phyloP scores from a whole-genome alignment of 2,888 invertebrate species.

The Calliphora vomitoria region DNA sequence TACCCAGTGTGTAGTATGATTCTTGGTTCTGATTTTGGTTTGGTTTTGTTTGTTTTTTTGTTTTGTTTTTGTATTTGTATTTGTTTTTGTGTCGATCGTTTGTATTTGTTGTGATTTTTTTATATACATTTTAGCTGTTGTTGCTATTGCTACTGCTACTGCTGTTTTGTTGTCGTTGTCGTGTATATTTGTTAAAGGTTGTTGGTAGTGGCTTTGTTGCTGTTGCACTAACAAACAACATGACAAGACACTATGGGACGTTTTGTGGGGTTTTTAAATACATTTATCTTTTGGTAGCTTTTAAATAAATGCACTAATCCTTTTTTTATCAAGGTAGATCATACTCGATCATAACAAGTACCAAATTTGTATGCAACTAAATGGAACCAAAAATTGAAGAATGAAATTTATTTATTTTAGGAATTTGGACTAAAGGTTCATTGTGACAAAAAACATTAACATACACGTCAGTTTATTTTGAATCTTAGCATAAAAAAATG shows the following conservation, averaged over 20 bases:
- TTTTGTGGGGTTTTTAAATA: too few species aligned
- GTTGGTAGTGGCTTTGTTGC: slow-evolving; percentile 43
- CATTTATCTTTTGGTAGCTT: too few species aligned
- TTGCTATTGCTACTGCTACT: slow-evolving; percentile 26
- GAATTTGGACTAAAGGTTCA: too few species aligned
- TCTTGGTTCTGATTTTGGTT: slow-evolving; percentile 49
- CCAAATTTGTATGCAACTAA: too few species aligned
- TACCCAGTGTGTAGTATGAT: slow-evolving; percentile 54
- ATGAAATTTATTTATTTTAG: too few species aligned
- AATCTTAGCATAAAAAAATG: too few species aligned
- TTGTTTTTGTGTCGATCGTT: slow-evolving; percentile 58
- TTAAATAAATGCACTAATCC: too few species aligned
- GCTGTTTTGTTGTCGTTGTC: slow-evolving; percentile 23
- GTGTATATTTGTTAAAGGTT: slow-evolving; percentile 47
- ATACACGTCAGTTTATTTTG: too few species aligned
- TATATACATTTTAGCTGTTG: slow-evolving; percentile 13
- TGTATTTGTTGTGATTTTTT: slow-evolving; percentile 49
- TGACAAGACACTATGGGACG: slow-evolving; percentile 34
- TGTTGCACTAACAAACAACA: slow-evolving; percentile 45
- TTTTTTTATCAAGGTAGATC: too few species aligned
- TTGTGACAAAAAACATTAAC: too few species aligned
- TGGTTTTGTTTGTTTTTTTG: slow-evolving; percentile 44
- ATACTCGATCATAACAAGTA: too few species aligned
- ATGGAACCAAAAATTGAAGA: too few species aligned
- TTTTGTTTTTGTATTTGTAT: slow-evolving; percentile 2